Base-by-base conservation (phyloP, 2,888 invertebrate genomes). In the Heliconius cydno region DNA sequence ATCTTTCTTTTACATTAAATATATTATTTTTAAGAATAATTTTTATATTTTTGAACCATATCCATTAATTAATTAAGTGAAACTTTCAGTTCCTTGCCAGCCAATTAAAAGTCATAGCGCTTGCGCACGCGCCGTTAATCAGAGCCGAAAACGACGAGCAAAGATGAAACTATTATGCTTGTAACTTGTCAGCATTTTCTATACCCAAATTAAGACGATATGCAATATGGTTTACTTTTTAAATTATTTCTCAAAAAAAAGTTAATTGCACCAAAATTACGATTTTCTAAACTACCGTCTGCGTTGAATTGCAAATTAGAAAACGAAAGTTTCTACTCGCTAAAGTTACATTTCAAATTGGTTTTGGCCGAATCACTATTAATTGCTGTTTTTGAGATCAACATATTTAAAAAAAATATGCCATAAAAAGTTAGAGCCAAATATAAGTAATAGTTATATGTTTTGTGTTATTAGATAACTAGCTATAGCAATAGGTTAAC, bases 31-130 rank as follows among this genome's bases (percentile, higher is more conserved):
- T 71, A 68, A 72, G 66, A 65, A 66, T 71, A 81, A 67, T 82
- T 79, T 76, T 77, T 71, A 68, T 87, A 85, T 88, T 86, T 86
- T 88, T 82, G 84, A 86, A 83, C 84, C 86, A 89, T 88, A 90
- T 89, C 86, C 90, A 91, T 88, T 88, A 88, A 91, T 91, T 92
- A 92, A 91, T 92, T 91, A 89, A 88, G 88, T 86, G 88, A 90
- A 91, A 92, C 90, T 92, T 92, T 92, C 90, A 88, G 89, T 87
- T 92, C 86, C 89, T 92, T 90, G 91, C 87, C 82, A 84, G 81
- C 88, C 88, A 94, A 94, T 94, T 94, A 94, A 91, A 90, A 91
- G 89, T 89, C 89, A 79, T 84, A 85, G 84, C 87, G 85, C 86
- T 87, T 82, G 83, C 84, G 83, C 82, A 83, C 83, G 84, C 83